phyloP scores from a whole-genome alignment of 2,113 vertebrate genomes.

The Malurus melanocephalus region DNA sequence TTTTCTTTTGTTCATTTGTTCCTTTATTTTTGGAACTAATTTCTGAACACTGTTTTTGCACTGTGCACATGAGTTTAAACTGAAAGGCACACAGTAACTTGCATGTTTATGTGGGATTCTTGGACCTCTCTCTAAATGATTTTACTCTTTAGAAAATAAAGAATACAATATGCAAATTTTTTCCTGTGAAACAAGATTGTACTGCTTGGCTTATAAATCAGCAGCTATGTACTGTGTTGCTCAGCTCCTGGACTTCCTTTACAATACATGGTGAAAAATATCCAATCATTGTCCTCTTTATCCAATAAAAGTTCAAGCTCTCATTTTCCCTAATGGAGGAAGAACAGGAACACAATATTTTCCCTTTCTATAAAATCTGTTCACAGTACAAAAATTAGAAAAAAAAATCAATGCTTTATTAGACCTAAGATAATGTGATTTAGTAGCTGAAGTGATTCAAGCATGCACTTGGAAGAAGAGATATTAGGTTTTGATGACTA shows the following conservation, averaged over 20 bases:
- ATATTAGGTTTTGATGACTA: background rate
- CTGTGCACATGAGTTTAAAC: background rate
- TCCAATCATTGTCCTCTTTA: background rate
- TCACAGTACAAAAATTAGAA: background rate
- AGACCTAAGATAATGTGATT: background rate
- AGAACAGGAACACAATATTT: background rate
- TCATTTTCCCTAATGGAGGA: background rate
- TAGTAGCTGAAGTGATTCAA: constrained; percentile 12
- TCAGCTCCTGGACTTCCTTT: background rate
- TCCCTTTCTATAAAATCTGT: background rate
- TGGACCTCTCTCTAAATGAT: background rate
- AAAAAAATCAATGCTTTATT: background rate
- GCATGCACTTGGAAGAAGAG: background rate
- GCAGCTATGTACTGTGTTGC: background rate
- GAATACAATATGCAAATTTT: background rate
- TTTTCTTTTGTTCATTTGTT: background rate
- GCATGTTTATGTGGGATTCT: background rate
- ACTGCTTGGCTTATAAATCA: background rate
- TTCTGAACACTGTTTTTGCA: background rate
- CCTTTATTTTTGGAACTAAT: background rate
- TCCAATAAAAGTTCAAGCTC: background rate
- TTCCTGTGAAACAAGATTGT: background rate
- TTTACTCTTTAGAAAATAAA: background rate
- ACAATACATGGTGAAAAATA: background rate
- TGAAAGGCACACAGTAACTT: background rate